Conservation (phyloP, 2,888 invertebrate species). For the Homarus gammarus region DNA sequence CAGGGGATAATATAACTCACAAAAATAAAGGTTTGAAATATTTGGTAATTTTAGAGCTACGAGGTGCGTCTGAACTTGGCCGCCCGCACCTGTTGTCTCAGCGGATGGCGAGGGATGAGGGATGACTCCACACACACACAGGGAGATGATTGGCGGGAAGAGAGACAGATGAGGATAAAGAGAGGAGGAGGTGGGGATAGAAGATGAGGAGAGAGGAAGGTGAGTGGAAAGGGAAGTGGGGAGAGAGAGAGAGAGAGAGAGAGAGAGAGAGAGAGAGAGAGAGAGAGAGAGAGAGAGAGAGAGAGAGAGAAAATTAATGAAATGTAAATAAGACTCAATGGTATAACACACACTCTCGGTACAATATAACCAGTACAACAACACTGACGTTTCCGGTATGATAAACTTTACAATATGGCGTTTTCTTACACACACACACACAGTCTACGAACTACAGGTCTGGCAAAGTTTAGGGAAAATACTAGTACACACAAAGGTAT, state of each 20-base stretch:
- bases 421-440: no score
- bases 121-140: neutral
- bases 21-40: slow-evolving; percentile 21
- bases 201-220: neutral
- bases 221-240: neutral
- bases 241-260: neutral
- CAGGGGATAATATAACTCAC: neutral
- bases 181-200: neutral
- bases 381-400: no score
- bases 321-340: no score
- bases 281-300: neutral
- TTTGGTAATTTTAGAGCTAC: slow-evolving; percentile 17
- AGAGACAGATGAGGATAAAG: neutral
- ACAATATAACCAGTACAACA: no score
- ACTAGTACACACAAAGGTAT: no score
- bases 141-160: slow-evolving; percentile 5
- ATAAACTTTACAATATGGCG: no score
- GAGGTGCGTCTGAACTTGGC: slow-evolving; percentile 38
- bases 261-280: neutral
- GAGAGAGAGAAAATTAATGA: no score
- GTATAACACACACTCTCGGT: no score
- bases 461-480: no score
- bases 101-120: slow-evolving; percentile 24
- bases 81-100: slow-evolving; percentile 52
- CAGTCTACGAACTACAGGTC: no score